Evolutionary conservation across 2,113 vertebrate species (phyloP), one percentile per base, ranked within the genome.

Genomic region (Phrynosoma platyrhinos): DNA sequence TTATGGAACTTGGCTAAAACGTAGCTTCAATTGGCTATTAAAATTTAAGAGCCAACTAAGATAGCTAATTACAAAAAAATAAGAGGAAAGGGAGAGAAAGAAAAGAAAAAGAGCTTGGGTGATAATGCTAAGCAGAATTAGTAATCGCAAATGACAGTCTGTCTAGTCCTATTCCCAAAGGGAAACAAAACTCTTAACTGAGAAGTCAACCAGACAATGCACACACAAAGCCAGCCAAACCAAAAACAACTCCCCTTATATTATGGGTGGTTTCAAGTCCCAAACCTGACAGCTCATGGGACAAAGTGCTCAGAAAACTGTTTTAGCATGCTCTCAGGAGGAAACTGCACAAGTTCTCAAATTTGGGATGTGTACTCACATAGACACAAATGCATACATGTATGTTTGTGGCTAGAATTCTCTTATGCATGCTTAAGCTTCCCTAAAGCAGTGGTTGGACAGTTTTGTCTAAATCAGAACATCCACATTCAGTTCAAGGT

Each of bases 41-140:
- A 97, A 97, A 97, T 97, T 97, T 97, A 97, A 97, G 96, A 97
- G 97, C 96, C 96, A 97, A 97, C 96, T 96, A 97, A 97, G 96
- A 97, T 95, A 97, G 97, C 97, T 97, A 97, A 97, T 97, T 97
- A 97, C 95, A 96, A 97, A 97, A 94, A 71, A 90, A 82, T 87
- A 96, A 95, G 64, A 86, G 76, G 25, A 30, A 23, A 30, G 20
- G 68, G 14, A 30, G 20, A 0, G 5, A n/a, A 40, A 18, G 74
- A 42, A 75, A 40, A 36, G 36, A 52, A 10, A 47, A 55, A 40
- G 62, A 96, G 93, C 95, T 93, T 94, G 92, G 94, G 96, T 90
- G 93, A 96, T 97, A 96, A 97, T 96, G 97, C 96, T 97, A 95
- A 96, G 95, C 96, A 96, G 97, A 97, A 97, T 97, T 96, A 97